These are phyloP conservation scores for Notothenia coriiceps DNA, from an alignment of 2,113 vertebrate genomes.

Conservation along the genomic window DNA sequence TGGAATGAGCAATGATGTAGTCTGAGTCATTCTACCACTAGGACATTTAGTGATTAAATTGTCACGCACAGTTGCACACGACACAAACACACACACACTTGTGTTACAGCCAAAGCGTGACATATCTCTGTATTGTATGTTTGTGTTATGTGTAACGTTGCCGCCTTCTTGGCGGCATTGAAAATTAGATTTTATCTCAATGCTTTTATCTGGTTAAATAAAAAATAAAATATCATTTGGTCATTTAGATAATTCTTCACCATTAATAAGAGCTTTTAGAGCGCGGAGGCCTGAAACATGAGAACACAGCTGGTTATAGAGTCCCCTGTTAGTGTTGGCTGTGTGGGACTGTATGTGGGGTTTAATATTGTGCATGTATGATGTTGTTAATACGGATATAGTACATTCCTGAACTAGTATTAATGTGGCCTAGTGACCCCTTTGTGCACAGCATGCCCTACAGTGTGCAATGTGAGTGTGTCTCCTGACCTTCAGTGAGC, in stretches of 20 bases:
- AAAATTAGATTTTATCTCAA: too few species aligned
- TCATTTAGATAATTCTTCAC: constrained; percentile 2
- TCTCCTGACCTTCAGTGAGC: not conserved
- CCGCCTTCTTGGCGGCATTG: too few species aligned
- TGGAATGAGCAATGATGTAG: constrained; percentile 16
- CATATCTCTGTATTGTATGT: too few species aligned
- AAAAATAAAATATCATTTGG: not conserved
- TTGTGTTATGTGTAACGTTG: too few species aligned
- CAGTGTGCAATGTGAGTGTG: constrained; percentile 1
- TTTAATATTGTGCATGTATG: not conserved
- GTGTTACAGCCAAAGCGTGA: not conserved
- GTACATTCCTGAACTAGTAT: not conserved
- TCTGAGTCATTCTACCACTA: constrained; percentile 18
- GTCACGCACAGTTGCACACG: not conserved
- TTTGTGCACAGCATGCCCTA: not conserved
- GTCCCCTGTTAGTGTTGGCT: not conserved
- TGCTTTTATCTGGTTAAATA: too few species aligned
- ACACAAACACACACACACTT: not conserved
- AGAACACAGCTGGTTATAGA: constrained; percentile 1
- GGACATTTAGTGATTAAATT: not conserved
- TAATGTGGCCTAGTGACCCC: not conserved
- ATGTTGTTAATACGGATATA: constrained; percentile 11
- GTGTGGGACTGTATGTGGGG: not conserved
- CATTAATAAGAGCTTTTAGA: not conserved
- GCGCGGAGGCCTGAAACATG: constrained; percentile 1